phyloP scores from a whole-genome alignment of 1,140 invertebrate species.

The Matsumurasca onukii region DNA sequence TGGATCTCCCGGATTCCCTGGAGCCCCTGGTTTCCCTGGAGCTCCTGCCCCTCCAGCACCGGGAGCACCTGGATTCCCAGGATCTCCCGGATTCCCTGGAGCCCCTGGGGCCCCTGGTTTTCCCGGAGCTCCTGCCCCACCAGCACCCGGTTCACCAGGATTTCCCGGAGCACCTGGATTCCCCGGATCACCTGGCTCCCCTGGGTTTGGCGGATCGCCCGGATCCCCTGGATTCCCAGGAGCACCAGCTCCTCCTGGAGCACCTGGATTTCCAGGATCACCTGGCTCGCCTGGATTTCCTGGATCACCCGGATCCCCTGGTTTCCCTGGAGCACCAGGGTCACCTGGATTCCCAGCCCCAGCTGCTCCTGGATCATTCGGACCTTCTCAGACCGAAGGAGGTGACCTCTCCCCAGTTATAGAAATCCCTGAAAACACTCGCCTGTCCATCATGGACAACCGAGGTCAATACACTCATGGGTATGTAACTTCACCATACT shows the following conservation, averaged over 20 bases:
- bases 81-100: conserved; percentile 26
- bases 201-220: conserved; percentile 27
- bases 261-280: neutral
- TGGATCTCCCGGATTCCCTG: conserved; percentile 8
- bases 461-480: conserved; percentile 36
- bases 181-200: conserved; percentile 38
- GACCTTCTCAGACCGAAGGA: neutral
- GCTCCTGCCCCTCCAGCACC: conserved; percentile 18
- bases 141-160: conserved; percentile 38
- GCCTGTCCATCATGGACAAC: conserved; percentile 28
- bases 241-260: conserved; percentile 35
- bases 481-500: conserved; percentile 23
- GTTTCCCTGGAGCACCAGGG: too few relatives aligned
- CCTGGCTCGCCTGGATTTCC: too few relatives aligned
- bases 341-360: conserved; percentile 5
- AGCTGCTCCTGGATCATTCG: conserved; percentile 30
- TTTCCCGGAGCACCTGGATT: conserved; percentile 35
- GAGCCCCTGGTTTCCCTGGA: neutral
- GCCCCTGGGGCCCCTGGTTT: conserved; percentile 32
- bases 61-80: conserved; percentile 34
- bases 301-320: neutral
- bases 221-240: conserved; percentile 35
- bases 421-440: conserved; percentile 31
- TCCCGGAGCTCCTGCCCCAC: conserved; percentile 36
- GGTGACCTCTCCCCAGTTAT: neutral